Evolutionary conservation across 2,113 vertebrate genomes (phyloP).

Genomic region (Trogon melanurus): DNA sequence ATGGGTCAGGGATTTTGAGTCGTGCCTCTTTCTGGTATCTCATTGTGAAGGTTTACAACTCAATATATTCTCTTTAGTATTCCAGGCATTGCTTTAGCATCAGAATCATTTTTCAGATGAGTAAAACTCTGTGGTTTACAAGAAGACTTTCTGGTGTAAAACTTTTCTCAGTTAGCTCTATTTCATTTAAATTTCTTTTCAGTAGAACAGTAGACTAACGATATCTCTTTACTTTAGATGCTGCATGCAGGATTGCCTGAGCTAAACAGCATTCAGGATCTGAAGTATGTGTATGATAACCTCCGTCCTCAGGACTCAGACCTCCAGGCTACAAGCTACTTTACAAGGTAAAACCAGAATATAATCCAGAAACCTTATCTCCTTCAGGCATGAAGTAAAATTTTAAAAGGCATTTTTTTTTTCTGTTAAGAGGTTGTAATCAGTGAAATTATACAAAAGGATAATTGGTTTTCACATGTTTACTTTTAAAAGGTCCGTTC

Average conservation of each 20-base stretch:
- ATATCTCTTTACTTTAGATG: slow-evolving; percentile 77
- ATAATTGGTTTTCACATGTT: not conserved
- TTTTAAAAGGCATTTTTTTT: not conserved
- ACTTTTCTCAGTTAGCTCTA: not conserved
- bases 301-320: slow-evolving; percentile 86
- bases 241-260: slow-evolving; percentile 85
- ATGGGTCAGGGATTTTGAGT: not conserved
- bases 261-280: slow-evolving; percentile 79
- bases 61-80: not conserved
- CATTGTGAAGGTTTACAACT: not conserved
- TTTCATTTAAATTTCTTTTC: not conserved
- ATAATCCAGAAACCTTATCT: not conserved
- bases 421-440: not conserved
- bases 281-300: slow-evolving; percentile 86
- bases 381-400: not conserved
- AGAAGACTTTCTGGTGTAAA: not conserved
- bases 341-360: slow-evolving; percentile 81
- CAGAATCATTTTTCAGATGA: not conserved
- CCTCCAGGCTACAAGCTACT: slow-evolving; percentile 87
- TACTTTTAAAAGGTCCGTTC: not conserved
- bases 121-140: not conserved
- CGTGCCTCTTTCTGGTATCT: not conserved
- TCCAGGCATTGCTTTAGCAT: not conserved
- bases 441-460: not conserved
- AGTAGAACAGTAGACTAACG: not conserved